Evolutionary conservation across 2,797 vertebrate species (phyloP).

Genomic region (Peromyscus melanophrys): DNA sequence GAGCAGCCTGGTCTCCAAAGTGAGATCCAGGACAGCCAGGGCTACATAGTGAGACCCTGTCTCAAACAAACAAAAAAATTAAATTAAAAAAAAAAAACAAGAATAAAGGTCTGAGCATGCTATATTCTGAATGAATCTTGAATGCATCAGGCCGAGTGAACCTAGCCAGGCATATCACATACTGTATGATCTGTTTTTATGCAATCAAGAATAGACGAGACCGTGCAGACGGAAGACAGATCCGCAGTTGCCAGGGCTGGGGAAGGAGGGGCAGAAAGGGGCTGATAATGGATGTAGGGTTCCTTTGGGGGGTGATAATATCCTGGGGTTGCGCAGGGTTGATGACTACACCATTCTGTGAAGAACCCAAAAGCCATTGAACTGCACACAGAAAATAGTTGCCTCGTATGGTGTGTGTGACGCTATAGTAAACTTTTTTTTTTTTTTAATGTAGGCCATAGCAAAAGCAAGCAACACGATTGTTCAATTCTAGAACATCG

Average conservation of each 20-base stretch:
- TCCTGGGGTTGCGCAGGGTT: background rate
- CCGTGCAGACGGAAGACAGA: background rate
- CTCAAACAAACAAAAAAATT: background rate
- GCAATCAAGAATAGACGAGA: background rate
- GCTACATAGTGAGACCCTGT: background rate
- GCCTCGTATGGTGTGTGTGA: background rate
- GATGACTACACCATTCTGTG: background rate
- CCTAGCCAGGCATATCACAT: background rate
- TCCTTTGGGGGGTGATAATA: background rate
- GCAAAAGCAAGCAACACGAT: background rate
- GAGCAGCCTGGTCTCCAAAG: background rate
- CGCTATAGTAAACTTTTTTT: background rate
- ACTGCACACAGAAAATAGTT: background rate
- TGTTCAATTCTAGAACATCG: background rate
- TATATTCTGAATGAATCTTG: background rate
- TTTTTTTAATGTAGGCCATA: background rate
- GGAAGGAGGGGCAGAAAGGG: background rate
- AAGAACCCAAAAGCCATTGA: background rate
- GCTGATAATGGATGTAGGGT: background rate
- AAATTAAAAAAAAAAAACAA: background rate
- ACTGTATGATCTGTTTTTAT: no score
- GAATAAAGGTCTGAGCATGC: background rate
- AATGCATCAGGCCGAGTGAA: no score
- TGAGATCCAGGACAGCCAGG: background rate
- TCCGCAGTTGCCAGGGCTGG: background rate